Evolutionary conservation across 2,113 vertebrate genomes (phyloP), one percentile per base, ranked within the genome.

Genomic region (Ictalurus furcatus): DNA sequence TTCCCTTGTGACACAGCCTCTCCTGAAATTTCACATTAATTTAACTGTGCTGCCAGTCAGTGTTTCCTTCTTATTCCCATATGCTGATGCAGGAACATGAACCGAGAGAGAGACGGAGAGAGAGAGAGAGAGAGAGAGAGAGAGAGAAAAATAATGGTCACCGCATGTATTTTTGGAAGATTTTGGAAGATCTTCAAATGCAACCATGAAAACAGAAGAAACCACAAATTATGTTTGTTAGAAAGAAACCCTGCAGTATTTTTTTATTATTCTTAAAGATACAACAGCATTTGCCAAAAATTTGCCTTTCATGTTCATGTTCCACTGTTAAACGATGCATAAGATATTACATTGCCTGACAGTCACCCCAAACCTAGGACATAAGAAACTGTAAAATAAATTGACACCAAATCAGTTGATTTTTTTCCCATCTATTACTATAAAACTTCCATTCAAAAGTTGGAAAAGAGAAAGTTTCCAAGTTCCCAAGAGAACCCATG

Each of bases 41-140:
- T 95, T 94, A 94, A 93, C 92, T 92, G 89, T 89, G 90, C 93
- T 95, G 95, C 94, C 95, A 95, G 93, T 96, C 95, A 95, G 85
- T 34, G 90, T 92, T 94, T 91, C 88, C 90, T 92, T 92, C 91
- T 85, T 84, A 88, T 89, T 85, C 59, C 91, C 89, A 92, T 91
- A 92, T 93, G 92, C 91, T 91, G 90, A 86, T 87, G 91, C 89
- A 93, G 92, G 73, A 88, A 84, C 80, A 79, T 78, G 85, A 85
- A 86, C 79, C 30, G 83, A 76, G 88, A 90, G 85, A 85, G 93
- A 90, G 56, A 54, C 69, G 61, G 83, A 30, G 34, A n/a, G 34
- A 34, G 34, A 34, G 34, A 34, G 34, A 34, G 34, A 34, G 34
- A 34, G 34, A 34, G 34, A 34, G 34, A 34, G 34, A 34, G 34